phyloP scores from a whole-genome alignment of 2,113 vertebrate species.

The Corythaixoides concolor region DNA sequence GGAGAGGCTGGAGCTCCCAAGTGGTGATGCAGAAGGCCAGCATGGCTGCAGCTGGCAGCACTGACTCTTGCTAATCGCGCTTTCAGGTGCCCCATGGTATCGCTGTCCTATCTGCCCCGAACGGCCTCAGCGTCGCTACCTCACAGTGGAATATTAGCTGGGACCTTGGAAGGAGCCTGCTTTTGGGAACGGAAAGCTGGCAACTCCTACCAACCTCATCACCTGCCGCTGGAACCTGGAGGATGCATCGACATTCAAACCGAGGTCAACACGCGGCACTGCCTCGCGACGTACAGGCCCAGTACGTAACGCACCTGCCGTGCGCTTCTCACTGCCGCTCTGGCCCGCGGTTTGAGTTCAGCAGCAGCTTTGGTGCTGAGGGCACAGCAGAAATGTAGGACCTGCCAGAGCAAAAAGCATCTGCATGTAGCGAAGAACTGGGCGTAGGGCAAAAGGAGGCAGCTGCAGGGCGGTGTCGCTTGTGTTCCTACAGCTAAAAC shows the following conservation, averaged over 20 bases:
- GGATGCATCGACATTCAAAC: slow-evolving; percentile 91
- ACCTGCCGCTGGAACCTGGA: slow-evolving; percentile 83
- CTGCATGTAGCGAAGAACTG: neutral
- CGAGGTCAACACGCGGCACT: slow-evolving; percentile 87
- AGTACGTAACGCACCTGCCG: slow-evolving; percentile 58
- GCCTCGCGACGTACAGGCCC: slow-evolving; percentile 91
- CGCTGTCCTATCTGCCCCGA: slow-evolving; percentile 87
- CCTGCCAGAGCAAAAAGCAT: neutral
- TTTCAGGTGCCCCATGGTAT: slow-evolving; percentile 89
- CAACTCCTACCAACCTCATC: slow-evolving; percentile 82
- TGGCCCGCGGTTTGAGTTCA: neutral
- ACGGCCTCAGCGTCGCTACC: slow-evolving; percentile 85
- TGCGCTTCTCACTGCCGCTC: fast-evolving
- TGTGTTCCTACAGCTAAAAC: neutral
- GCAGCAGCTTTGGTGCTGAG: neutral
- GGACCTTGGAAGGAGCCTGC: slow-evolving; percentile 88
- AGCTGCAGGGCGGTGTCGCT: neutral
- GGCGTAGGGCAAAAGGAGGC: neutral
- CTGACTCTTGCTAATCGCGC: neutral
- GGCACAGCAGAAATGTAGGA: neutral
- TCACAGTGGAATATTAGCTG: slow-evolving; percentile 87
- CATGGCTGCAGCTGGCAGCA: neutral
- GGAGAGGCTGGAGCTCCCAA: neutral
- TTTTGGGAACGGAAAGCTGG: slow-evolving; percentile 89
- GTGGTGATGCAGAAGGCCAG: neutral